phyloP scores from a whole-genome alignment of 2,113 vertebrate species.

The Epinephelus cyanopodus region DNA sequence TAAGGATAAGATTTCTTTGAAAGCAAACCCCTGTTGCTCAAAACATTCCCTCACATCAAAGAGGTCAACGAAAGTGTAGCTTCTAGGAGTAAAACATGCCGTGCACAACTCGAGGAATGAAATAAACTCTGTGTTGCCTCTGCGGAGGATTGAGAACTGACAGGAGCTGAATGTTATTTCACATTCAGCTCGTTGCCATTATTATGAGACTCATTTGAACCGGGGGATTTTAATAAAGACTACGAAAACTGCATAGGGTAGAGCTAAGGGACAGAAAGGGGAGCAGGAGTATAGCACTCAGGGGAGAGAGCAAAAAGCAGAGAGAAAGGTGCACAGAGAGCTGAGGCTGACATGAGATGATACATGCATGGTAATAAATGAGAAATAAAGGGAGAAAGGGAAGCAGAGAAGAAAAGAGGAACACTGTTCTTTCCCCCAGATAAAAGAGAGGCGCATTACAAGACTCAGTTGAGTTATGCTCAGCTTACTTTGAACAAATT shows the following conservation, averaged over 20 bases:
- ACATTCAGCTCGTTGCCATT: slow-evolving; percentile 20
- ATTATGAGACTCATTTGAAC: slow-evolving; percentile 57
- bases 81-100: slow-evolving; percentile 42
- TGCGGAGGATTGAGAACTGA: slow-evolving; percentile 50
- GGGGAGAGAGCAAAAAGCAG: slow-evolving; percentile 46
- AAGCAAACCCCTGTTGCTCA: slow-evolving; percentile 32
- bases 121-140: slow-evolving; percentile 46
- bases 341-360: slow-evolving; percentile 64
- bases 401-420: slow-evolving; percentile 47
- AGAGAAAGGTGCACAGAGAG: slow-evolving; percentile 46
- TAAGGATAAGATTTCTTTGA: slow-evolving; percentile 41
- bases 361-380: slow-evolving; percentile 68
- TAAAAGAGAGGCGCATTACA: slow-evolving; percentile 55
- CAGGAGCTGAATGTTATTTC: slow-evolving; percentile 48
- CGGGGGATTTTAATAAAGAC: slow-evolving; percentile 47
- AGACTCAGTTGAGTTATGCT: slow-evolving; percentile 53
- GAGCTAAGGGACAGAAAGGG: slow-evolving; percentile 28
- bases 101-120: slow-evolving; percentile 14
- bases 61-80: slow-evolving; percentile 52
- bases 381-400: slow-evolving; percentile 52
- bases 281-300: slow-evolving; percentile 42
- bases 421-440: slow-evolving; percentile 49
- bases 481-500: slow-evolving; percentile 57
- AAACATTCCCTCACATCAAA: slow-evolving; percentile 37
- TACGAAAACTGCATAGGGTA: slow-evolving; percentile 24